Evolutionary conservation across 2,888 invertebrate species (phyloP).

Genomic region (Hedya salicella): DNA sequence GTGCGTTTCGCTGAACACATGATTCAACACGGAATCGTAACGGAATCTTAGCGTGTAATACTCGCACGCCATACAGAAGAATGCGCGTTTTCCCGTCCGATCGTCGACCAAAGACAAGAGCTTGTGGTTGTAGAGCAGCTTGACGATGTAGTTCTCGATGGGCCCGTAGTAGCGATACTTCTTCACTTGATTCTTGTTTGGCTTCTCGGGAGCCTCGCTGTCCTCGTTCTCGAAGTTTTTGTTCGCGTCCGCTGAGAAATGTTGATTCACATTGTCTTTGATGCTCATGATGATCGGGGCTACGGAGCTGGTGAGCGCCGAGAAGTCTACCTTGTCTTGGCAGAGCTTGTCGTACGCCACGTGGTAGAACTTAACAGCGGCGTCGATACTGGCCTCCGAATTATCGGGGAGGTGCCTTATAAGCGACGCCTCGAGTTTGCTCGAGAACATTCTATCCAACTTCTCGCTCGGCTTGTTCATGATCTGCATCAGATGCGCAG

Average conservation of each 20-base stretch:
- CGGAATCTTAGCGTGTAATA: slow-evolving; percentile 78
- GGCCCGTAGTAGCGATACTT: slow-evolving; percentile 80
- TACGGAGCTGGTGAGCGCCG: slow-evolving; percentile 71
- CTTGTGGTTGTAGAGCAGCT: slow-evolving; percentile 72
- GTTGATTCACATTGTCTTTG: slow-evolving; percentile 80
- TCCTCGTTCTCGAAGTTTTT: slow-evolving; percentile 78
- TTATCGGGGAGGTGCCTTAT: slow-evolving; percentile 74
- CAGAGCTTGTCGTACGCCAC: slow-evolving; percentile 67
- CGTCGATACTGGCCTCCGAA: slow-evolving; percentile 74
- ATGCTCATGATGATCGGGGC: slow-evolving; percentile 82
- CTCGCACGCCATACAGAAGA: slow-evolving; percentile 80
- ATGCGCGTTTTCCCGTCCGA: slow-evolving; percentile 77
- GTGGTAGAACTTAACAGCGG: slow-evolving; percentile 73
- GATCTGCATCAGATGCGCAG: slow-evolving; percentile 59
- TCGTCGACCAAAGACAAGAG: slow-evolving; percentile 74
- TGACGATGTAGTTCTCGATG: slow-evolving; percentile 71
- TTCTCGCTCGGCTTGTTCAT: slow-evolving; percentile 66
- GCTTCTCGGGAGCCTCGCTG: slow-evolving; percentile 68
- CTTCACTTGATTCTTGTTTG: slow-evolving; percentile 68
- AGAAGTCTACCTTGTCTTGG: slow-evolving; percentile 72
- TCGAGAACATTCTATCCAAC: slow-evolving; percentile 65
- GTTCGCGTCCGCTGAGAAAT: slow-evolving; percentile 73
- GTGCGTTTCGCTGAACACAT: slow-evolving; percentile 78
- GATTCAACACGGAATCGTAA: slow-evolving; percentile 77
- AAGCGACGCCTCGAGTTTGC: slow-evolving; percentile 67